Evolutionary conservation across 2,113 vertebrate species (phyloP).

Genomic region (Actinemys pallida): DNA sequence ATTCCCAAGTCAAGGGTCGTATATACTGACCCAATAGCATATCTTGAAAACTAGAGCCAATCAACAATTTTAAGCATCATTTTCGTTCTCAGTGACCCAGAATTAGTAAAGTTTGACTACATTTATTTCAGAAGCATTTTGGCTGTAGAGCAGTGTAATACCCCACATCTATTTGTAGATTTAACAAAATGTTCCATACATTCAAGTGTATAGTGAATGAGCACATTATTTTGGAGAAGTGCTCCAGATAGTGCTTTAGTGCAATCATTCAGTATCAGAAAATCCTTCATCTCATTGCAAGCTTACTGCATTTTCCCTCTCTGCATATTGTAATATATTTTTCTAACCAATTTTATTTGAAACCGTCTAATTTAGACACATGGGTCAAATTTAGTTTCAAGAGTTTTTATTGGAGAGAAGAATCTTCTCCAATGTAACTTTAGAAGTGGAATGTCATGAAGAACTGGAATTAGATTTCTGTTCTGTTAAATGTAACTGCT

Average conservation of each 20-base stretch:
- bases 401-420: conserved; percentile 13
- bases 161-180: background rate
- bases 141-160: too few relatives aligned
- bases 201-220: conserved; percentile 6
- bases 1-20: too few relatives aligned
- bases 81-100: too few relatives aligned
- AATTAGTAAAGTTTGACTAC: too few relatives aligned
- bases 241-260: conserved; percentile 20
- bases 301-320: conserved; percentile 43
- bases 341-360: conserved; percentile 55
- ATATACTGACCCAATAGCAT: too few relatives aligned
- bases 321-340: conserved; percentile 38
- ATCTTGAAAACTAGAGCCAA: too few relatives aligned
- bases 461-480: background rate
- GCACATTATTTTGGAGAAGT: background rate
- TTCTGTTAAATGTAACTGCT: conserved; percentile 24
- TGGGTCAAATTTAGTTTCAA: conserved; percentile 56
- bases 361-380: conserved; percentile 31
- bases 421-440: background rate
- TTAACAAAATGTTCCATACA: background rate
- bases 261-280: background rate
- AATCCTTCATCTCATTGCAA: conserved; percentile 31
- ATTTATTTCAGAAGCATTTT: too few relatives aligned
- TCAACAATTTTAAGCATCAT: too few relatives aligned
- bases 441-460: conserved; percentile 1